Conservation (phyloP, 1,140 invertebrate genomes). For the Drosophila tropicalis region DNA sequence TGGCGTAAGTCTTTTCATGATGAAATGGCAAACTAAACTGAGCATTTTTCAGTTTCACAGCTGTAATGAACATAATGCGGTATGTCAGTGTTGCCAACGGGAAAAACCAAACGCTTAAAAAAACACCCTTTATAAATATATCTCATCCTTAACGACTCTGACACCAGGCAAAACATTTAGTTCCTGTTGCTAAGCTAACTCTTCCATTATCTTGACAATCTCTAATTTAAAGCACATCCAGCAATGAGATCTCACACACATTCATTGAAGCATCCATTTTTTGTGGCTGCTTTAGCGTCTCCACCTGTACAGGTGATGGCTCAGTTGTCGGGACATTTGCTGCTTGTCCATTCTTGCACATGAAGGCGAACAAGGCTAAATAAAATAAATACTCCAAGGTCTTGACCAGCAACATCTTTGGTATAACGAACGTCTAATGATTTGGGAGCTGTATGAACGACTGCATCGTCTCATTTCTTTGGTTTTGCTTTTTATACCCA, state of each 20-base stretch:
- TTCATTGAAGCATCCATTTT: constrained; percentile 31
- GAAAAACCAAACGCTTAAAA: too few species aligned
- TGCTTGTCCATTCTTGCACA: constrained; percentile 64
- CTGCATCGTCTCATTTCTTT: constrained; percentile 63
- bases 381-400: constrained; percentile 76
- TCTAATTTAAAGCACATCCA: constrained; percentile 91
- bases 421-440: constrained; percentile 37
- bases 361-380: constrained; percentile 63
- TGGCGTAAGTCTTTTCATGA: too few species aligned
- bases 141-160: constrained; percentile 88
- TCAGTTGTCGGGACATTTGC: constrained; percentile 59
- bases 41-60: too few species aligned
- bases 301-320: constrained; percentile 14
- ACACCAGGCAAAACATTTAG: constrained; percentile 87
- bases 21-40: too few species aligned
- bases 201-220: constrained; percentile 90
- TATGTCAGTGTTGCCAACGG: too few species aligned
- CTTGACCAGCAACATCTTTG: constrained; percentile 63
- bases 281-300: constrained; percentile 42
- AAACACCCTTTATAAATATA: too few species aligned
- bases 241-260: constrained; percentile 87
- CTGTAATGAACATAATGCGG: too few species aligned
- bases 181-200: constrained; percentile 85
- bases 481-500: constrained; percentile 63
- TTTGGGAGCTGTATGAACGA: constrained; percentile 40